Evolutionary conservation across 2,888 invertebrate genomes (phyloP), one percentile per base, ranked within the genome.

Genomic region (Sinotaia quadrata): DNA sequence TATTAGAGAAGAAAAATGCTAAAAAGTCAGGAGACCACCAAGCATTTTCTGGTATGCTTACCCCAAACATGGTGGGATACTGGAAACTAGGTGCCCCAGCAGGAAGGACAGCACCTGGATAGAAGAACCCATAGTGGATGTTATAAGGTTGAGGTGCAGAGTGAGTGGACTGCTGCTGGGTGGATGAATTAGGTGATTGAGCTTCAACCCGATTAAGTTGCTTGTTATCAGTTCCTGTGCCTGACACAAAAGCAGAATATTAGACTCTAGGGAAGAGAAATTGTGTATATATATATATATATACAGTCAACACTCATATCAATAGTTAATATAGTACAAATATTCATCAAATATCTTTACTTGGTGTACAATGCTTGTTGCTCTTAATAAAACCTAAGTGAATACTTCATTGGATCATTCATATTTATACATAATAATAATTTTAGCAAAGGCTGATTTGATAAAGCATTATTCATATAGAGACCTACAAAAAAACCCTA

Each of bases 171-270:
- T 84, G 83, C 65, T 86, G 85, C 78, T 93, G 93, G 4, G 77
- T 73, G 78, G 93, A 92, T 68, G 93, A 93, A 78, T 94, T 93
- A 57, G 94, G 94, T 76, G 94, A 93, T 81, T 94, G 93, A 87
- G 93, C 94, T 89, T 93, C 93, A 88, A 94, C 94, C 78, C 93
- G 91, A 84, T 93, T 91, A 78, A 88, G 77, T 76, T 88, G 88
- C 44, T 82, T 82, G 71, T 73, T 76, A 62, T 80, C 80, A 24
- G 78, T 72, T 33, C 75, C 80, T 72, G 68, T 31, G 36, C 54
- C 49, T 49, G 49, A 4, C n/a, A n/a, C n/a, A n/a, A n/a, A 4
- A 52, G 34, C n/a, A 49, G 4, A 34, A 57, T 0, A 21, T 27
- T 47, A 10, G 24, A 44, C 33, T 7, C 59, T 59, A 18, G 15